Evolutionary conservation across 1,140 invertebrate species (phyloP), one percentile per base, ranked within the genome.

Genomic region (Mactra quadrangularis): DNA sequence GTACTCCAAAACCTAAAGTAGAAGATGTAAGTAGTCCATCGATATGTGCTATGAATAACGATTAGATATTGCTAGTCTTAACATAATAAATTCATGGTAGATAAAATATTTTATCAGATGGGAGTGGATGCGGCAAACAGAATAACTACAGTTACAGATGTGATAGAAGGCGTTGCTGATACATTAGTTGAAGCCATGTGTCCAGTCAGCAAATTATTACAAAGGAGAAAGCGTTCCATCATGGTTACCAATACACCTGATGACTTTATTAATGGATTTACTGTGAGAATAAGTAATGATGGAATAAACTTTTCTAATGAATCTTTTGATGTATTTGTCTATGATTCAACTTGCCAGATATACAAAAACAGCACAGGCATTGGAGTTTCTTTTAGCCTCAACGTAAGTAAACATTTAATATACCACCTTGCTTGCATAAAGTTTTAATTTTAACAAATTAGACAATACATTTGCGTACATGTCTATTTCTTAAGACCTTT

Each of bases 201-300:
- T 66, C 57, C 57, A 45, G n/a, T 77, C 0, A 13, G 27, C 7
- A 31, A 64, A 7, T 11, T 35, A 9, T 33, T 4, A 13, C 19
- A 15, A 25, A 38, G 33, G 17, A 45, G 53, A 25, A 41, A 29
- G 38, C 19, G 38, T 4, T 3, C 50, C 57, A 33, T 25, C 4
- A n/a, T n/a, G n/a, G n/a, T n/a, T n/a, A 13, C 9, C 1, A 31
- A 15, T 19, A 7, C 35, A 35, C 31, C 50, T 19, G 0, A 19
- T 45, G 57, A 50, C 31, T 64, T 77, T 77, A 27, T 64, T 33
- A 15, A 50, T 29, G 74, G 71, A 19, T 59, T 38, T 11, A 6
- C 50, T 3, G 60, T 77, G 7, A 25, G 57, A 22, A 29, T 77
- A 9, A 77, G 74, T 64, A 77, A 77, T 45, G 59, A 77, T 41